phyloP scores from a whole-genome alignment of 2,797 vertebrate species.

The Pagetopsis macropterus region DNA sequence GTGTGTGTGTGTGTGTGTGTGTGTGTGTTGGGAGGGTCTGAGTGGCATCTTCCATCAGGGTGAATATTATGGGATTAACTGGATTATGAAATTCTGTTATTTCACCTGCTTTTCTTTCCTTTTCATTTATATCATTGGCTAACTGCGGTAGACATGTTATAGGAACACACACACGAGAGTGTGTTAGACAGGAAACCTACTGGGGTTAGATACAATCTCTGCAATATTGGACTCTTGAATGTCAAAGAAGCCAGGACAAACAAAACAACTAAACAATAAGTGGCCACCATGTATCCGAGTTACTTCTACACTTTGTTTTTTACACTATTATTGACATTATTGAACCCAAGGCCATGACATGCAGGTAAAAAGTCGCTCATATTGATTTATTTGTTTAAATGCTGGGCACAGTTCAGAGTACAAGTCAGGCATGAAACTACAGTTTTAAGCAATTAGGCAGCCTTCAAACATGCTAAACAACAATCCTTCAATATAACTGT shows the following conservation, averaged over 20 bases:
- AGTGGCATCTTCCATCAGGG: slow-evolving; percentile 6
- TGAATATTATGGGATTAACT: slow-evolving; percentile 44
- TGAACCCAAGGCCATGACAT: not conserved
- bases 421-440: not conserved
- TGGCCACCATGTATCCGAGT: not conserved
- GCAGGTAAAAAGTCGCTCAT: not conserved
- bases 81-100: slow-evolving; percentile 37
- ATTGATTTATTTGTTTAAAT: slow-evolving; percentile 31
- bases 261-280: no score
- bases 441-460: not conserved
- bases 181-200: slow-evolving; percentile 13
- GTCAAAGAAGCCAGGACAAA: not conserved
- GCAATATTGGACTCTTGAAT: not conserved
- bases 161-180: not conserved
- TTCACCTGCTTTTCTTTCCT: slow-evolving; percentile 22
- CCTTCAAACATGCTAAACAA: not conserved
- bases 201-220: slow-evolving; percentile 22
- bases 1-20: slow-evolving; percentile 48
- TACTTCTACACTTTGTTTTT: not conserved
- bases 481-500: not conserved
- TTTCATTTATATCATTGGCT: not conserved
- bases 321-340: not conserved
- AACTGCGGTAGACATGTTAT: not conserved
- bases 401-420: slow-evolving; percentile 19
- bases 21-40: slow-evolving; percentile 15